Base-by-base conservation (phyloP, 1,140 invertebrate species). In the Tribolium castaneum region DNA sequence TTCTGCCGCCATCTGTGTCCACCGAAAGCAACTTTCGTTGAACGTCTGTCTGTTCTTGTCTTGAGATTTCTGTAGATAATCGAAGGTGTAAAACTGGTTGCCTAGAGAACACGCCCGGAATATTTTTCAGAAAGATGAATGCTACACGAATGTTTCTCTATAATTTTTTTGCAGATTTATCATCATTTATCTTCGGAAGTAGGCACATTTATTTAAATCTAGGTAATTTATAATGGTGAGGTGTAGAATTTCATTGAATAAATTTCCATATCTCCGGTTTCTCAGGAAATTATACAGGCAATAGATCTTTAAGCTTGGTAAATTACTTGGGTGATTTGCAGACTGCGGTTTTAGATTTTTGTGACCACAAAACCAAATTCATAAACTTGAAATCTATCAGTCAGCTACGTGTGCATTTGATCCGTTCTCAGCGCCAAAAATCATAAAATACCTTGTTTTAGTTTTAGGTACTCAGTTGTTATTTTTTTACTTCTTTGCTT, bases 251-350 rank as follows among this genome's bases (percentile, higher is more conserved):
- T 66, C 59, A 12, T 35, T 35, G 59, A 66, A 66, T 66, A 66
- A n/a, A 66, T 66, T 66, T 35, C 30, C 59, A 35, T 59, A 59
- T 66, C 59, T 66, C 59, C 30, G 30, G 59, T 66, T 66, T 66
- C 59, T 34, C 30, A 66, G 30, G 59, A 66, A 22, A 66, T 66
- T 59, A 59, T 59, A 34, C 25, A 14, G 59, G 14, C 59, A 66
- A 35, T 66, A 66, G 59, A 66, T 35, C 59, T 66, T 66, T 66
- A 59, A 59, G 19, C 13, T 5, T 66, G 25, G 22, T 13, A 13
- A 39, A 59, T 59, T 59, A 59, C 22, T 25, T 19, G 30, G 6
- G 30, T 6, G 25, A 35, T 66, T 66, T 66, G 30, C 59, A 66
- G n/a, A 35, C 19, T 66, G 59, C 19, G 59, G 59, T 66, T 66